These are phyloP conservation scores for Botia almorhae DNA, from an alignment of 2,797 vertebrate genomes.

Conservation along the genomic window DNA sequence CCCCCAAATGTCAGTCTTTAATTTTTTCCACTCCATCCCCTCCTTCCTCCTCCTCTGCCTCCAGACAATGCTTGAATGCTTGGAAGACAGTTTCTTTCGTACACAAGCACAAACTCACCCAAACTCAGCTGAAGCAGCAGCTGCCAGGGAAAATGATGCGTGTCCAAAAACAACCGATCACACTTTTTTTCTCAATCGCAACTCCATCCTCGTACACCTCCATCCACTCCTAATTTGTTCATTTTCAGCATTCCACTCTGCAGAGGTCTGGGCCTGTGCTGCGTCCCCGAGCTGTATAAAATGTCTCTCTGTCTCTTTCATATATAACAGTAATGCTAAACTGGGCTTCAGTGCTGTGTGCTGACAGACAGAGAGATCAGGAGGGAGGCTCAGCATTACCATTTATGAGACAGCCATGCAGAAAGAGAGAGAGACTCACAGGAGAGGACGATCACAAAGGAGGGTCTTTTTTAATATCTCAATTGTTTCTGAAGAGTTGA, in stretches of 20 bases:
- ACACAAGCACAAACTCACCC: conserved; percentile 63
- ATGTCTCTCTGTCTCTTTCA: conserved; percentile 53
- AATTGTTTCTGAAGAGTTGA: too few species aligned
- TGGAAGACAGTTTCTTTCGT: conserved; percentile 64
- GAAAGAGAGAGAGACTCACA: background rate
- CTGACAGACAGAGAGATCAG: conserved; percentile 50
- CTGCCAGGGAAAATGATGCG: conserved; percentile 73
- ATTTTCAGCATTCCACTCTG: conserved; percentile 54
- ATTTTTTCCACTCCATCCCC: conserved; percentile 25
- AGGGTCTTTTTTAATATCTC: background rate
- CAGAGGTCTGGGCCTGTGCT: conserved; percentile 34
- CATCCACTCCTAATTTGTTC: conserved; percentile 58
- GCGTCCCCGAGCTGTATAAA: conserved; percentile 48
- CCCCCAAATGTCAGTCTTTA: background rate
- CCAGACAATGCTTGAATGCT: conserved; percentile 64
- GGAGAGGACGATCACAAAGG: background rate
- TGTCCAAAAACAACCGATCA: conserved; percentile 72
- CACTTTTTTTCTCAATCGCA: conserved; percentile 38
- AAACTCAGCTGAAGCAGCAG: conserved; percentile 63
- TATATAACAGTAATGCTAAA: conserved; percentile 51
- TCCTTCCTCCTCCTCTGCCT: conserved; percentile 28
- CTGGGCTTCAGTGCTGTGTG: conserved; percentile 52
- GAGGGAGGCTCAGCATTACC: conserved; percentile 50
- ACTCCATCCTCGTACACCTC: conserved; percentile 50
- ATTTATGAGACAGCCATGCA: conserved; percentile 32